A percentile compares a stretch with the other conserved stretches of the same genome.
These are phyloP conservation scores for Synanthedon andrenaeformis DNA, from an alignment of 2,888 invertebrate species.

Conservation along the genomic window DNA sequence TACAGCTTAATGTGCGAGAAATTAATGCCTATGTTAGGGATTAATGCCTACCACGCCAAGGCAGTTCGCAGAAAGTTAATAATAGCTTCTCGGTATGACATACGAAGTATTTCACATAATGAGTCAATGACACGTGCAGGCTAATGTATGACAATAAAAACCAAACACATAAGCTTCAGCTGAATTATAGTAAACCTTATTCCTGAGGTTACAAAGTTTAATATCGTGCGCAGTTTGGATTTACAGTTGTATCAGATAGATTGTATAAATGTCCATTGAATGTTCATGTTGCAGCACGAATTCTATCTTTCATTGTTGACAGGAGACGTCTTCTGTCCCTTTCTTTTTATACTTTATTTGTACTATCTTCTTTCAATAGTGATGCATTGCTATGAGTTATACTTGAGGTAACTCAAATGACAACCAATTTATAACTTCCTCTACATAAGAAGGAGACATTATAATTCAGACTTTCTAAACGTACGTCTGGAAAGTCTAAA, in stretches of 20 bases:
- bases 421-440: too few relatives aligned
- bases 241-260: background rate
- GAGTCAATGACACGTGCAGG: constrained; percentile 44
- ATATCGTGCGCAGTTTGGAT: background rate
- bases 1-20: too few relatives aligned
- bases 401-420: too few relatives aligned
- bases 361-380: background rate
- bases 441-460: too few relatives aligned
- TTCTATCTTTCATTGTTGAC: constrained; percentile 50
- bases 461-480: too few relatives aligned
- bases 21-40: too few relatives aligned
- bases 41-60: too few relatives aligned
- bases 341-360: constrained; percentile 5
- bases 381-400: background rate
- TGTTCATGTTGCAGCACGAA: constrained; percentile 50
- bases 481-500: too few relatives aligned
- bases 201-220: too few relatives aligned
- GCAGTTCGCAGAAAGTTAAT: too few relatives aligned
- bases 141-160: constrained; percentile 4
- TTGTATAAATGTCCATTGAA: constrained; percentile 41
- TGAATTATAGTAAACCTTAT: too few relatives aligned
- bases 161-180: constrained; percentile 2
- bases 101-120: constrained; percentile 9
- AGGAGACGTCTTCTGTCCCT: constrained; percentile 25
- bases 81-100: too few relatives aligned